phyloP scores from a whole-genome alignment of 2,113 vertebrate species.

The Podilymbus podiceps region DNA sequence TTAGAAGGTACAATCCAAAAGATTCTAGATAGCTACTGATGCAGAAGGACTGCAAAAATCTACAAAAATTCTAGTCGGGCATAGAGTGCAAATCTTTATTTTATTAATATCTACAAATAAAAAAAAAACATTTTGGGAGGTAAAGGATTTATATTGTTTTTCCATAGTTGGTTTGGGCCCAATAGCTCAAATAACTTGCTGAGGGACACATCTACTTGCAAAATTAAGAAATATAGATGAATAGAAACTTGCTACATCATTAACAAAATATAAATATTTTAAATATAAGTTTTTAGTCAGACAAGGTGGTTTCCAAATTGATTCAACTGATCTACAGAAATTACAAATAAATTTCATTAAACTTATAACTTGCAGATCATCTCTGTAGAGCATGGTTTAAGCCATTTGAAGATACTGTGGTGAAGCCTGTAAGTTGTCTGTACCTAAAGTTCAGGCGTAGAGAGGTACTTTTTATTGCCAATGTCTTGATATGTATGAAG shows the following conservation, averaged over 20 bases:
- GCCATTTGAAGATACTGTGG: neutral
- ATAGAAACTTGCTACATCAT: neutral
- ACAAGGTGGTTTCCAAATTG: neutral
- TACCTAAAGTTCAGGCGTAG: neutral
- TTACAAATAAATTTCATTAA: neutral
- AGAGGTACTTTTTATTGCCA: neutral
- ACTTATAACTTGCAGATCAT: neutral
- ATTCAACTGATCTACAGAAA: neutral
- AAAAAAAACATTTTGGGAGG: neutral
- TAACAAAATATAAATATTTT: neutral
- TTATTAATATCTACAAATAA: neutral
- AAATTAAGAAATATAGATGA: neutral
- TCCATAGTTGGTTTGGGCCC: neutral
- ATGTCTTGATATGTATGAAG: neutral
- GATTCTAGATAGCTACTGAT: neutral
- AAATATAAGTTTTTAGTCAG: too few relatives aligned
- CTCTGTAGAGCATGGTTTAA: neutral
- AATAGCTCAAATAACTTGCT: neutral
- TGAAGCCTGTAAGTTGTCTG: neutral
- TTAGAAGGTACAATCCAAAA: neutral
- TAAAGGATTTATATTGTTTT: neutral
- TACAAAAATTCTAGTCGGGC: neutral
- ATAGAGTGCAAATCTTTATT: neutral
- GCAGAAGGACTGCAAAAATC: neutral
- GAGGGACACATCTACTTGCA: fast-evolving